Base-by-base conservation (phyloP, 2,888 invertebrate species). In the Drosophila austrosaltans region DNA sequence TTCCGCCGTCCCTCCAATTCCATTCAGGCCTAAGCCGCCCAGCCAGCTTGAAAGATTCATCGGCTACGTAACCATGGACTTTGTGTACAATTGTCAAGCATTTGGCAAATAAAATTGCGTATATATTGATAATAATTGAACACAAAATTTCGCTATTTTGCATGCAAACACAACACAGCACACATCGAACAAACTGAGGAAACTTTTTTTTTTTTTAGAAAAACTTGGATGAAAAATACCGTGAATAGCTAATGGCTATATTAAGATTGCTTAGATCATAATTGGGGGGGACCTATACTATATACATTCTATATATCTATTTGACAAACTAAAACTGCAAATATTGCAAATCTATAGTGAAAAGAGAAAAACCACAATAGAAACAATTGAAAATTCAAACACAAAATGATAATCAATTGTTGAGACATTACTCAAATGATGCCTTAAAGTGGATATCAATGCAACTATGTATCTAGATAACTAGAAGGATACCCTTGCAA, bases 31-130 rank as follows among this genome's bases (percentile, higher is more conserved):
- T 25, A 48, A 48, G n/a, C 48, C 66, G 8, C 53, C 72, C 48
- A 61, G 8, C 53, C 72, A 72, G 72, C 66, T 66, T 72, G 63
- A 59, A 30, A 36, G 8, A 36, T 36, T 36, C 68, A 48, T 28
- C 67, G 40, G 36, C 72, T 36, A 82, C 78, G 76, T 82, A 75
- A 72, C 69, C 64, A 53, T 53, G 60, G 60, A 67, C 40, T 70
- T 71, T 78, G 72, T 75, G 60, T 76, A 66, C 68, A 53, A 61
- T 64, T 68, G 66, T 79, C 71, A 66, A 82, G 82, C 53, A 61
- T 71, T 82, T 78, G 39, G 75, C 69, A 85, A 82, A 82, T 82
- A 82, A 76, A 76, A 78, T 84, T 82, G 72, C 82, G 75, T 73
- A 72, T 73, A 72, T 67, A 48, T 48, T 48, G 48, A 48, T 48